Evolutionary conservation across 92 coral and sea anemone genomes (phyloP).

Genomic region (Siderastrea siderea): DNA sequence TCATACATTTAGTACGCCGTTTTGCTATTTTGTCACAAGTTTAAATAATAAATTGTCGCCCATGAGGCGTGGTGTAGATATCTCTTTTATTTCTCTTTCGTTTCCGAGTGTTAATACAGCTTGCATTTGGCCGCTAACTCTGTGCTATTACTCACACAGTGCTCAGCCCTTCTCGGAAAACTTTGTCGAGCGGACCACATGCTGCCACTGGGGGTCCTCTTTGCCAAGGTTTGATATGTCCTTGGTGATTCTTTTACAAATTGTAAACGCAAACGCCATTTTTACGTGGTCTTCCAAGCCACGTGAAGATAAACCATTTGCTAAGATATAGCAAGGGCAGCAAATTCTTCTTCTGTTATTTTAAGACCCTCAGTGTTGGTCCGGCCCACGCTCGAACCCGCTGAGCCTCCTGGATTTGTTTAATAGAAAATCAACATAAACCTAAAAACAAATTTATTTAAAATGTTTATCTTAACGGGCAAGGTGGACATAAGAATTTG

Average conservation of each 20-base stretch:
- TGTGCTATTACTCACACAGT: no score
- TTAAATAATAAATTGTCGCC: slow-evolving; percentile 25
- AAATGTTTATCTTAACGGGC: not conserved
- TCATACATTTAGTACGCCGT: not conserved
- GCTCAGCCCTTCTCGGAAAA: no score
- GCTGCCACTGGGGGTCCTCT: no score
- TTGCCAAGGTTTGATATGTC: no score
- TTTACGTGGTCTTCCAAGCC: not conserved
- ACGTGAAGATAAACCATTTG: not conserved
- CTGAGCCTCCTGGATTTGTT: not conserved
- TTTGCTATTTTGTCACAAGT: not conserved
- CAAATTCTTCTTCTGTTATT: not conserved
- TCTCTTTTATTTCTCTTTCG: not conserved
- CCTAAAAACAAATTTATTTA: not conserved
- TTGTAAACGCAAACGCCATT: not conserved
- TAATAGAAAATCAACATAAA: not conserved
- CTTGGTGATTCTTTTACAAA: no score
- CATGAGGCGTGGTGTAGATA: not conserved
- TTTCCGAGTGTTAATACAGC: not conserved
- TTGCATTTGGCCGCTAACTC: not conserved
- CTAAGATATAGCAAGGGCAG: not conserved
- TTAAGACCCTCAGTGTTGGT: not conserved
- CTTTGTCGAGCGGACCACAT: no score
- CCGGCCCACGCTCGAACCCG: not conserved
- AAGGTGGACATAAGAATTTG: not conserved